Percentiles rank a stretch among this genome's conserved stretches.
Evolutionary conservation across 2,113 vertebrate species (phyloP).

Genomic region (Protobothrops mucrosquamatus): DNA sequence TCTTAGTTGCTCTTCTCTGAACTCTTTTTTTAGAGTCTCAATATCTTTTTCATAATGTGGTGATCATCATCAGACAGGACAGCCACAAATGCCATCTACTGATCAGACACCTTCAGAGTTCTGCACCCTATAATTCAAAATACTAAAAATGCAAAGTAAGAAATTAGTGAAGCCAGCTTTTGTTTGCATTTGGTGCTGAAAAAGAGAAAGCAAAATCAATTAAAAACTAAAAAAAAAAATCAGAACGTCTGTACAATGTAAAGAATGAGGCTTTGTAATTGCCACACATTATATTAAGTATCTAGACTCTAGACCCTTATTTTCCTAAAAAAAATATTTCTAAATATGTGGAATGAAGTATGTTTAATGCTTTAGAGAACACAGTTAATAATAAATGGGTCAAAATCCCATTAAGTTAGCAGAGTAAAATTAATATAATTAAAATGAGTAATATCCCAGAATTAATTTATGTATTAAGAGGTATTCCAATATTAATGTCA

Average conservation of each 20-base stretch:
- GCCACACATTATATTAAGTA: neutral
- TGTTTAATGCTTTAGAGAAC: neutral
- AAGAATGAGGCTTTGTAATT: neutral
- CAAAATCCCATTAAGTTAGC: neutral
- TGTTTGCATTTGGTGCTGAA: neutral
- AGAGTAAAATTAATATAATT: neutral
- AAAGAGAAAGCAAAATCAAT: neutral
- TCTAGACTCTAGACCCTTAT: neutral
- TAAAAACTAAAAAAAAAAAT: neutral
- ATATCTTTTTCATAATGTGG: no score
- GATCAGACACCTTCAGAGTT: neutral
- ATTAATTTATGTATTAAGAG: neutral
- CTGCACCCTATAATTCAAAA: neutral
- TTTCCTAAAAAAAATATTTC: neutral
- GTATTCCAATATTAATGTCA: neutral
- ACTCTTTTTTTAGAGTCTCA: no score
- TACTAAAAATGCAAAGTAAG: neutral
- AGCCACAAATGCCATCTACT: neutral
- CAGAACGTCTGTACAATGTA: neutral
- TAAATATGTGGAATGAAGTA: neutral
- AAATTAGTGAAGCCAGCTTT: neutral
- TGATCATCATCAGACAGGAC: neutral
- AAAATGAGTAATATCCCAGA: neutral
- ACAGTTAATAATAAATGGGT: neutral
- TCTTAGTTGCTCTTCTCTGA: no score